Conservation (phyloP, 2,888 invertebrate genomes). For the Leptopilina syphax region DNA sequence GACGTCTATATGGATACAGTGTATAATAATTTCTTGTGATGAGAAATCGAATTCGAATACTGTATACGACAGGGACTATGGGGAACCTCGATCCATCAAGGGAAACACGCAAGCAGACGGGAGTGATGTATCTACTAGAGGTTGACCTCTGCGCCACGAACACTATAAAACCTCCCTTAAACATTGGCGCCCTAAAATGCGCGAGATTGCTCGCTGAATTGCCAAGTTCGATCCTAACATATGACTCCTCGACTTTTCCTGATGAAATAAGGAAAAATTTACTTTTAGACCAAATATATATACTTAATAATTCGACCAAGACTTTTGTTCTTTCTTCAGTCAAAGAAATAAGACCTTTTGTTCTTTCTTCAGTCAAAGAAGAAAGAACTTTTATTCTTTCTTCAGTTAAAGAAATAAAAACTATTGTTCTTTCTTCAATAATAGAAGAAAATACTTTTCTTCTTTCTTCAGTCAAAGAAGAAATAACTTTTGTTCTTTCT, state of each 20-base stretch:
- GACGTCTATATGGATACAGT: slow-evolving; percentile 51
- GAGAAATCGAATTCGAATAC: slow-evolving; percentile 63
- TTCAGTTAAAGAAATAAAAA: too few species aligned
- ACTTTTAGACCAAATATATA: not conserved
- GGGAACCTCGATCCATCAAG: slow-evolving; percentile 66
- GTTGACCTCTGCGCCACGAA: slow-evolving; percentile 72
- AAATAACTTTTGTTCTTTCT: too few species aligned
- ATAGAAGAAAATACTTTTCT: too few species aligned
- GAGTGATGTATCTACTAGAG: slow-evolving; percentile 70
- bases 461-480: too few species aligned
- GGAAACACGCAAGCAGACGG: slow-evolving; percentile 58
- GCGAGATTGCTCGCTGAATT: slow-evolving; percentile 62
- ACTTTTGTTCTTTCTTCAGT: too few species aligned
- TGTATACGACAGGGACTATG: slow-evolving; percentile 53
- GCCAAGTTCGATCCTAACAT: slow-evolving; percentile 53
- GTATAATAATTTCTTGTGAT: slow-evolving; percentile 61
- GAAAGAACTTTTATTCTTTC: too few species aligned
- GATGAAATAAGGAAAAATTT: not conserved
- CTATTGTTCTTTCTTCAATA: too few species aligned
- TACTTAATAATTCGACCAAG: too few species aligned
- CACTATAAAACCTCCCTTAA: slow-evolving; percentile 74
- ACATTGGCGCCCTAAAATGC: slow-evolving; percentile 67
- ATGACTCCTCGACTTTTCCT: slow-evolving; percentile 41
- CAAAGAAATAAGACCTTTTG: too few species aligned
- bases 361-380: too few species aligned